These are phyloP conservation scores for Chaetura pelagica DNA, from an alignment of 2,113 vertebrate genomes.

Conservation along the genomic window DNA sequence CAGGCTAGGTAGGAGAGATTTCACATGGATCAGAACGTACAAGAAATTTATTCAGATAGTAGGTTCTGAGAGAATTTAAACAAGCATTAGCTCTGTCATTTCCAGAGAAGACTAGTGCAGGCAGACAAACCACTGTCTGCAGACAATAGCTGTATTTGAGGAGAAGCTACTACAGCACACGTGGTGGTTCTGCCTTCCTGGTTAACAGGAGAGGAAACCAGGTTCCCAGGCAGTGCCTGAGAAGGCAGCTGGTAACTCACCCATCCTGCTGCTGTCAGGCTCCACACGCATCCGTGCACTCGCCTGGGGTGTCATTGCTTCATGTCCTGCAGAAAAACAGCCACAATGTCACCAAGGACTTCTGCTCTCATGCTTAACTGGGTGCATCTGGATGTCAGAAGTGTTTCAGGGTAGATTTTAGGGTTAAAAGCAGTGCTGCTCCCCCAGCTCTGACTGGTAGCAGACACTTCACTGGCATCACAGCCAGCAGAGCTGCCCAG, in stretches of 20 bases:
- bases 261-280: not conserved
- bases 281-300: fast-evolving
- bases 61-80: not conserved
- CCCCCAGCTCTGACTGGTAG: fast-evolving
- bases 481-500: not conserved
- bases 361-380: not conserved
- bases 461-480: not conserved
- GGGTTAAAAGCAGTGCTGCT: too few species aligned
- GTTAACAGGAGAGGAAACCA: not conserved
- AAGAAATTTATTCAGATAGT: not conserved
- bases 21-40: not conserved
- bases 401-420: not conserved
- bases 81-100: not conserved
- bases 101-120: not conserved
- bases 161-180: not conserved
- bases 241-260: not conserved
- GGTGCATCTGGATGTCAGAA: not conserved
- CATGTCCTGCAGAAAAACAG: not conserved
- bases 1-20: not conserved
- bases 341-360: fast-evolving
- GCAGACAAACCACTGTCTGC: not conserved
- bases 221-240: not conserved
- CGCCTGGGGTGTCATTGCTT: not conserved
- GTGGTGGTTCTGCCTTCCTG: not conserved
- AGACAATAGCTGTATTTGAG: not conserved